Evolutionary conservation across 1,140 invertebrate genomes (phyloP), one percentile per base, ranked within the genome.

Genomic region (Mylabris phalerata): DNA sequence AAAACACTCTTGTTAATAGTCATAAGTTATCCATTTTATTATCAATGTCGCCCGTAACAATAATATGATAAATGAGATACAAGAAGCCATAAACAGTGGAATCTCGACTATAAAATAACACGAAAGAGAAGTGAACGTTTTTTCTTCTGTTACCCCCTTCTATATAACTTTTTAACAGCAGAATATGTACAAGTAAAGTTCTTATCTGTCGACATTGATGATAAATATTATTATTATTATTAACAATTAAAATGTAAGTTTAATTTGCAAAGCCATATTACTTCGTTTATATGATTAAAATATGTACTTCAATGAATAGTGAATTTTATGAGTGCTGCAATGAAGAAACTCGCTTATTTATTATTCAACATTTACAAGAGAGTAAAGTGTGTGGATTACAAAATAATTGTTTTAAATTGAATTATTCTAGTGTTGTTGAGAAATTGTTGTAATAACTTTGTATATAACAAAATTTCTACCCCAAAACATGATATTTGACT

Each of bases 41-140:
- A 54, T 54, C 51, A 45, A 45, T 54, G 51, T 54, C 51, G 51
- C 51, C 51, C 51, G 51, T 54, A 54, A 54, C 51, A 54, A 54
- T 54, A 42, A 54, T 54, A 54, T 54, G 51, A 54, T 54, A 54
- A 54, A 54, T 54, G 51, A 46, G 51, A 10, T 57, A 57, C 55
- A 57, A 57, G 55, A 41, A 57, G 47, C 55, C 48, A 46, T 48
- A 57, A 57, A 49, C 55, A 57, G 42, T 6, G 51, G 51, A 54
- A 45, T 54, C 51, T 54, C 51, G 42, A 54, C 51, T 40, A 47
- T 57, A 57, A 57, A 57, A 32, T 49, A 57, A 48, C 55, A 19
- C 55, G 13, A 32, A 32, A 32, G 32, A 32, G 32, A 24, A 41
- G 40, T 45, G 41, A 45, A 41, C 40, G 43, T 44, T 54, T 44